Conservation (phyloP, 2,113 vertebrate species). For the Oryzias melastigma region DNA sequence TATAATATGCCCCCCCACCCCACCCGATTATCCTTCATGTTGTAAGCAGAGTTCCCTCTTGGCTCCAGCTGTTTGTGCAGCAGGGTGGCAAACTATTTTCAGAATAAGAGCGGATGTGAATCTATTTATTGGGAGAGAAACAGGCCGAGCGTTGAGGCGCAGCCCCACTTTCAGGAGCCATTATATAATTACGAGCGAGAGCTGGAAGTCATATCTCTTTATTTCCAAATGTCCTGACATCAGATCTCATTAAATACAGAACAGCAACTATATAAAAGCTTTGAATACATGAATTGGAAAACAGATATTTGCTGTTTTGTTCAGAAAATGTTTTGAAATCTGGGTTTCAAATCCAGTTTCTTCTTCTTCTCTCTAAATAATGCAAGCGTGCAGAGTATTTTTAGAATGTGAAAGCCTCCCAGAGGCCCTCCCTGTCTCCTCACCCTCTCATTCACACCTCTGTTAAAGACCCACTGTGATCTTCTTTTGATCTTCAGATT, state of each 20-base stretch:
- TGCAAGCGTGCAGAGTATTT: constrained; percentile 51
- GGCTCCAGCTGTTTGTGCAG: constrained; percentile 68
- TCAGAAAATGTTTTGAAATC: constrained; percentile 7
- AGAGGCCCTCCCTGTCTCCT: not conserved
- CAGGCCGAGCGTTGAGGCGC: constrained; percentile 48
- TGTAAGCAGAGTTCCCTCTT: constrained; percentile 61
- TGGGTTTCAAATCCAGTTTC: constrained; percentile 11
- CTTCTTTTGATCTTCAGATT: too few relatives aligned
- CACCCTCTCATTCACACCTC: constrained; percentile 43
- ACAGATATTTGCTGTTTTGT: too few relatives aligned
- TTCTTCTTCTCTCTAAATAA: constrained; percentile 54
- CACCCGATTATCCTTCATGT: constrained; percentile 64
- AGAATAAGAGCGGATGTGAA: constrained; percentile 73
- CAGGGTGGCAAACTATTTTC: constrained; percentile 68
- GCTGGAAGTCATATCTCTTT: constrained; percentile 42
- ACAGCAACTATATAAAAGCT: too few relatives aligned
- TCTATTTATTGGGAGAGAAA: constrained; percentile 68
- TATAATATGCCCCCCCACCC: constrained; percentile 53
- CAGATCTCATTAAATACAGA: constrained; percentile 29
- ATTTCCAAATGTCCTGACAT: constrained; percentile 37
- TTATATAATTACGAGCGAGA: constrained; percentile 60
- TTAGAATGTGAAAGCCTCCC: constrained; percentile 38
- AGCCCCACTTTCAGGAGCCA: constrained; percentile 39
- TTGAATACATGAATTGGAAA: too few relatives aligned
- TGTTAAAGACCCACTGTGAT: constrained; percentile 4